Evolutionary conservation across 2,888 invertebrate species (phyloP), one percentile per base, ranked within the genome.

Genomic region (Ectemnius lituratus): DNA sequence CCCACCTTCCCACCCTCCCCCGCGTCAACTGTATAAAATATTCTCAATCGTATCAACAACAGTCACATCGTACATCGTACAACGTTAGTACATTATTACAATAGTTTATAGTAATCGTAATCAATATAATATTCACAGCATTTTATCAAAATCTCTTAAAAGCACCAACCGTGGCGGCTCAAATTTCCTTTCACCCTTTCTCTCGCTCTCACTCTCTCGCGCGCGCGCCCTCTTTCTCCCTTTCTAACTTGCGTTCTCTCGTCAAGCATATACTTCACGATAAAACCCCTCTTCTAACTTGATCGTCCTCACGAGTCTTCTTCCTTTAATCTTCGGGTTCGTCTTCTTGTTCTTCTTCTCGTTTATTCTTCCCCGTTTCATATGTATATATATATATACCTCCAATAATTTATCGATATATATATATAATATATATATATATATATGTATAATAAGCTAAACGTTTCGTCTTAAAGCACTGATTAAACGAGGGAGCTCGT

Each of bases 121-220:
- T 89, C 89, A 90, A 89, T 90, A 90, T 89, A 90, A 86, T 90
- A 90, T 91, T 91, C 90, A 90, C 90, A 91, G 90, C 90, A 89
- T 91, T 90, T 91, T 90, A 90, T 90, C 89, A 90, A 90, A 90
- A 90, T 90, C 89, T 90, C 88, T 90, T 89, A 87, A 89, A 90
- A 90, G 88, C 89, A 88, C 89, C 89, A 89, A 86, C 84, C 86
- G 85, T 86, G 86, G 86, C 85, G 88, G 84, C 80, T 84, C 78
- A 75, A 76, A 82, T 80, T 84, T 79, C 60, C 65, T 68, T 62
- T 67, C 72, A 70, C 73, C 65, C 74, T 69, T 70, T 70, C 63
- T 16, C 45, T 23, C 52, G 18, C 13, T 58, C 47, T 57, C 5
- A 2, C 27, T 18, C 20, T 27, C 28, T 13, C 45, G 70, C 74